A percentile compares a stretch with the other conserved stretches of the same genome.
Evolutionary conservation across 2,888 invertebrate species (phyloP).

Genomic region (Parochlus steinenii): DNA sequence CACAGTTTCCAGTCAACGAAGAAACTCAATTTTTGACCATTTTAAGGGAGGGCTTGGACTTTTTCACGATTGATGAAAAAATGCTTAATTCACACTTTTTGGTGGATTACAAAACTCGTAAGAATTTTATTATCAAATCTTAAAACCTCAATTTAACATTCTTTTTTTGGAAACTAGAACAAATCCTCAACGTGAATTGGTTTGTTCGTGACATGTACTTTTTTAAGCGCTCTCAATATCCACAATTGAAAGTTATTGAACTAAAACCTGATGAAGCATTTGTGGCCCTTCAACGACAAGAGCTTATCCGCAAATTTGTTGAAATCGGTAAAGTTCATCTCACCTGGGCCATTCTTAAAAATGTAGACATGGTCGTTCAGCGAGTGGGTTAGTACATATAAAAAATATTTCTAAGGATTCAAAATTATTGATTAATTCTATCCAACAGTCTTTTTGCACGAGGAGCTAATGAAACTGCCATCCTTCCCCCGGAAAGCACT

Average conservation of each 20-base stretch:
- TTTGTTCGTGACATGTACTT: slow-evolving; percentile 93
- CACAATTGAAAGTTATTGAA: slow-evolving; percentile 83
- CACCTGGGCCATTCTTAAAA: slow-evolving; percentile 83
- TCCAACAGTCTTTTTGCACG: slow-evolving; percentile 97
- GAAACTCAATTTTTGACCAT: slow-evolving; percentile 93
- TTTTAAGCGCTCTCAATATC: slow-evolving; percentile 94
- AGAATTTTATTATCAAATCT: slow-evolving; percentile 24
- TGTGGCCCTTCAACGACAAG: slow-evolving; percentile 75
- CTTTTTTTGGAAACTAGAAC: slow-evolving; percentile 40
- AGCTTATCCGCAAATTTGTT: slow-evolving; percentile 82
- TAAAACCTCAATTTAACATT: neutral
- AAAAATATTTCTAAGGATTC: no score
- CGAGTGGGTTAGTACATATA: no score
- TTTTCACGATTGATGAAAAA: slow-evolving; percentile 88
- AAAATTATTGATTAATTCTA: no score
- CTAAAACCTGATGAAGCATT: slow-evolving; percentile 88
- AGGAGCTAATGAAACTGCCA: slow-evolving; percentile 95
- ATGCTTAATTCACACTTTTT: slow-evolving; percentile 82
- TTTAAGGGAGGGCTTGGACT: slow-evolving; percentile 87
- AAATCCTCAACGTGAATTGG: slow-evolving; percentile 88
- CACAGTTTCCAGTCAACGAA: slow-evolving; percentile 92
- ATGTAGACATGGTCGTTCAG: slow-evolving; percentile 62
- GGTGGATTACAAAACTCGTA: slow-evolving; percentile 97
- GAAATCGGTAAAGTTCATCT: slow-evolving; percentile 91
- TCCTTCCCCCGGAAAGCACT: slow-evolving; percentile 96